These are phyloP conservation scores for Mohoua ochrocephala DNA, from an alignment of 2,113 vertebrate genomes.

Conservation along the genomic window DNA sequence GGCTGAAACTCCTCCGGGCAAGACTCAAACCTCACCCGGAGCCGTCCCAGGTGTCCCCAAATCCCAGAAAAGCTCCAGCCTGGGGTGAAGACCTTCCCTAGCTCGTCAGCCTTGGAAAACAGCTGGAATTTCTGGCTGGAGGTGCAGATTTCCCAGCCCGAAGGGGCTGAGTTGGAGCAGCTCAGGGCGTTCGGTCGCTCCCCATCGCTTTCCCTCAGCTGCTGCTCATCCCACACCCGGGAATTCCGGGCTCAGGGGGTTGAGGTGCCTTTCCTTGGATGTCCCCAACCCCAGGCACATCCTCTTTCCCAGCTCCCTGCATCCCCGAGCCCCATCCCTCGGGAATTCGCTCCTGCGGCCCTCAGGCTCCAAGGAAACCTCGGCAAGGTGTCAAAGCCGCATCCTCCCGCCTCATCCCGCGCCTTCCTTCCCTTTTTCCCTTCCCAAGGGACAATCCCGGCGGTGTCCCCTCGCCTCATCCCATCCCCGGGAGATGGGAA, in stretches of 20 bases:
- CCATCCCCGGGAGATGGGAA: not conserved
- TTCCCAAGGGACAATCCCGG: not conserved
- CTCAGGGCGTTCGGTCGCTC: not conserved
- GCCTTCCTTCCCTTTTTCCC: not conserved
- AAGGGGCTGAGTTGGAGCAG: not conserved
- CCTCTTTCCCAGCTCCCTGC: not conserved
- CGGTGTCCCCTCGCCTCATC: not conserved
- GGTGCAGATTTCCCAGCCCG: not conserved
- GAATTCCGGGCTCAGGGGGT: not conserved
- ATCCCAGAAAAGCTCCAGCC: not conserved
- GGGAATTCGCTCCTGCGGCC: not conserved
- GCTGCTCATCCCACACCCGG: not conserved
- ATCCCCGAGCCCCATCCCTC: not conserved
- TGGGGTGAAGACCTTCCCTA: fast-evolving
- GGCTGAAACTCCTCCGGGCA: fast-evolving
- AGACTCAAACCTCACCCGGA: not conserved
- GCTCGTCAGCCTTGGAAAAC: not conserved
- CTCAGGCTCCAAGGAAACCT: not conserved
- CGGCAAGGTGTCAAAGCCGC: not conserved
- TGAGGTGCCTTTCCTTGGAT: not conserved
- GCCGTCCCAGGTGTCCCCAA: not conserved
- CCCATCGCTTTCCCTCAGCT: not conserved
- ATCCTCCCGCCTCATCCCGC: fast-evolving
- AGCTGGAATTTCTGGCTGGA: not conserved
- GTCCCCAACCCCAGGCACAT: not conserved